Conservation (phyloP, 2,797 vertebrate species). For the Euthynnus affinis region DNA sequence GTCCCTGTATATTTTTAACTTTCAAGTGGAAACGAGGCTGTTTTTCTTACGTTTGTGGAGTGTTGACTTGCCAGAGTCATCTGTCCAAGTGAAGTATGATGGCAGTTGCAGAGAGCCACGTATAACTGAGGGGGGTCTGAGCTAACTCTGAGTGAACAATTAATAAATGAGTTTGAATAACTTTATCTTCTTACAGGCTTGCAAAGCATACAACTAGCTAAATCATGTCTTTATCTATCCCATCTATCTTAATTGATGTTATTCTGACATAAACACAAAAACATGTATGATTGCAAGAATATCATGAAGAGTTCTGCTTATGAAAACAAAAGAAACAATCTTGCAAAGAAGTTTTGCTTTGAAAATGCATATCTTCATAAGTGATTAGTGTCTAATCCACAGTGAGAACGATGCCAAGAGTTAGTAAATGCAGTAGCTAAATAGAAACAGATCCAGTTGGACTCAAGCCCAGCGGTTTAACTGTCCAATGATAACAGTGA, state of each 20-base stretch:
- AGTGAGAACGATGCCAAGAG: conserved; percentile 17
- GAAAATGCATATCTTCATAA: conserved; percentile 12
- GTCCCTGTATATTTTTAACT: conserved; percentile 36
- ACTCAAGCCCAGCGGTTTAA: conserved; percentile 29
- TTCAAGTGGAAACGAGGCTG: conserved; percentile 42
- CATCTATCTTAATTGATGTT: background rate
- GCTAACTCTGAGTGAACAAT: no score
- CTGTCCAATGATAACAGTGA: conserved; percentile 21
- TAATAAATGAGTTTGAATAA: no score
- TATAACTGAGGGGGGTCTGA: no score
- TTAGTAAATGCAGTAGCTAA: conserved; percentile 26
- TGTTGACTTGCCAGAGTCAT: conserved; percentile 35
- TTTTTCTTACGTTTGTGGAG: conserved; percentile 37
- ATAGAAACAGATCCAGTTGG: conserved; percentile 60
- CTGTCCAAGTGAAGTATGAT: conserved; percentile 23
- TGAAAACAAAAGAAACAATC: background rate
- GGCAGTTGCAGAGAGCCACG: background rate
- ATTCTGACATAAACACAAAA: background rate
- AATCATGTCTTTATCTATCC: background rate
- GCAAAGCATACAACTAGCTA: background rate
- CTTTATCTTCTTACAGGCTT: background rate
- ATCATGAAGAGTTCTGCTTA: background rate
- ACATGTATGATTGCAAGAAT: background rate
- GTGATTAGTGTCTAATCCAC: conserved; percentile 28
- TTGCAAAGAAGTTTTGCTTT: background rate